Base-by-base conservation (phyloP, 2,888 invertebrate genomes). In the Campoletis raptor region DNA sequence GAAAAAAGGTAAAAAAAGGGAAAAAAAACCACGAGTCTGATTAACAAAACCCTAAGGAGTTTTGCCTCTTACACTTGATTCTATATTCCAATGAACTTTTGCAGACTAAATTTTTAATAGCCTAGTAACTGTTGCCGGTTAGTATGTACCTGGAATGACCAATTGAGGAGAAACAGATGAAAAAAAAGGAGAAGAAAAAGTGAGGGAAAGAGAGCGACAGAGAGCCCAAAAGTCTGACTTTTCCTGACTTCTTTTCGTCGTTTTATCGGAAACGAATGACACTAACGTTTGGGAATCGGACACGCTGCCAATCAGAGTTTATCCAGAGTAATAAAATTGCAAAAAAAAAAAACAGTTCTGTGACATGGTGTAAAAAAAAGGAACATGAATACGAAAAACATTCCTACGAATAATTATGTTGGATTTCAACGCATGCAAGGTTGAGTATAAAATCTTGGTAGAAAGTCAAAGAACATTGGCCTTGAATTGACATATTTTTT, bases 71-170 rank as follows among this genome's bases (percentile, higher is more conserved):
- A 72, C 42, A 57, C 66, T 69, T 76, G 83, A 82, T 61, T 78
- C 69, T 73, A 48, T 69, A 74, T 81, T 52, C 24, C 77, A 30
- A 67, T 24, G 70, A 84, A 84, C 64, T 81, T 84, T 86, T 37
- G 40, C 61, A 66, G 77, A 18, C 57, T 54, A 86, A 57, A 78
- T 83, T 78, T 52, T 45, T 61, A 12, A 18, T 57, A 21, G 48
- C 12, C 42, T 18, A 1, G 37, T 45, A 66, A 57, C 64, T 48
- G 40, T 79, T 66, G 40, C 10, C 24, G 15, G 37, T 40, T n/a
- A 21, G 36, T 7, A 12, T 42, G 74, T 45, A n/a, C n/a, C 36
- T n/a, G 66, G 37, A 78, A 24, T 37, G 45, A 21, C 37, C 37
- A 52, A n/a, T 12, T n/a, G 37, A 54, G 52, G 21, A 24, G 8